phyloP scores from a whole-genome alignment of 2,888 invertebrate species.

The Phengaris arion region DNA sequence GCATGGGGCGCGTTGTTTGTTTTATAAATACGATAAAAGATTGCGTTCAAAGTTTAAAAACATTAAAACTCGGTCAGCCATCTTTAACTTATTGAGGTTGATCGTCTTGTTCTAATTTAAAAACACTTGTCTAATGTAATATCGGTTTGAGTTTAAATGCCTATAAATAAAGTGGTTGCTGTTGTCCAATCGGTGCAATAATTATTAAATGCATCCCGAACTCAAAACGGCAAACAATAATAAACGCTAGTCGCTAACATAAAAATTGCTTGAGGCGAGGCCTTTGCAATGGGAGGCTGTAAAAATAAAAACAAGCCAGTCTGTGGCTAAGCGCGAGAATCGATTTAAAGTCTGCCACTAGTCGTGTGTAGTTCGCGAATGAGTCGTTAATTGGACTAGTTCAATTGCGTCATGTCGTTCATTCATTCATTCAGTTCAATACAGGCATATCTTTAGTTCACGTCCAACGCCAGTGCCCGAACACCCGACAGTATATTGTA shows the following conservation, averaged over 20 bases:
- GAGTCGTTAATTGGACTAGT: too few relatives aligned
- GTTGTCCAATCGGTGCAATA: not conserved
- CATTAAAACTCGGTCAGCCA: slow-evolving; percentile 2
- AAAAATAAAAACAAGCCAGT: slow-evolving; percentile 40
- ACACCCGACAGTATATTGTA: too few relatives aligned
- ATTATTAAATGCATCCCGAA: slow-evolving; percentile 24
- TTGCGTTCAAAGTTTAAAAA: not conserved
- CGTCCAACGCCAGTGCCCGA: too few relatives aligned
- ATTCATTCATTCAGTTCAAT: too few relatives aligned
- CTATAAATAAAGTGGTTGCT: not conserved
- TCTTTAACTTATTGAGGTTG: slow-evolving; percentile 1
- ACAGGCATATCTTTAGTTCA: too few relatives aligned
- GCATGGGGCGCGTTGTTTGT: not conserved
- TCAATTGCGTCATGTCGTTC: too few relatives aligned
- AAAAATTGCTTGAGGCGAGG: slow-evolving; percentile 35
- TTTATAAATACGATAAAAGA: not conserved
- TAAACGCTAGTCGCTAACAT: slow-evolving; percentile 29
- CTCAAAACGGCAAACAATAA: slow-evolving; percentile 29
- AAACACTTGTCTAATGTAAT: not conserved
- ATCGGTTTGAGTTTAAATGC: not conserved
- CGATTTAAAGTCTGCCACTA: slow-evolving; percentile 37
- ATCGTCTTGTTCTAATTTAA: slow-evolving; percentile 8
- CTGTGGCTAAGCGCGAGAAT: slow-evolving; percentile 41
- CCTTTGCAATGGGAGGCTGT: slow-evolving; percentile 37
- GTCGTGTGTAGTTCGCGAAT: too few relatives aligned